Conservation (phyloP, 1,140 invertebrate species). For the Drusus annulatus region DNA sequence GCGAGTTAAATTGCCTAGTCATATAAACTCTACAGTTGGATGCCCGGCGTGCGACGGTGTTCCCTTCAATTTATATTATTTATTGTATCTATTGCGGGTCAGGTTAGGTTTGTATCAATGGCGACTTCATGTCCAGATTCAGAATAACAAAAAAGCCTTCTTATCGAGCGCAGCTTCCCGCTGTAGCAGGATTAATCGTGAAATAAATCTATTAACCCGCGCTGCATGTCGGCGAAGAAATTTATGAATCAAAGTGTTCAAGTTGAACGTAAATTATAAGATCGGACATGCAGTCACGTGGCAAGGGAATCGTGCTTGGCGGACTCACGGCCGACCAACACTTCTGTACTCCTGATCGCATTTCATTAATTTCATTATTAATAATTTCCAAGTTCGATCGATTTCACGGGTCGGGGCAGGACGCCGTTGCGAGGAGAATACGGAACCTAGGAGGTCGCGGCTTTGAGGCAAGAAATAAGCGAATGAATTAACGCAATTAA, state of each 20-base stretch:
- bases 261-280: slow-evolving; percentile 54
- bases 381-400: slow-evolving; percentile 30
- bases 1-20: too few relatives aligned
- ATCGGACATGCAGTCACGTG: slow-evolving; percentile 51
- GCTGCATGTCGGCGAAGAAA: slow-evolving; percentile 55
- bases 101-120: too few relatives aligned
- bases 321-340: slow-evolving; percentile 51
- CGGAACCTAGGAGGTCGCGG: too few relatives aligned
- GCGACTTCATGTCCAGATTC: too few relatives aligned
- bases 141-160: background rate
- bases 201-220: slow-evolving; percentile 58
- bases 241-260: slow-evolving; percentile 54
- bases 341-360: slow-evolving; percentile 34
- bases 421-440: background rate
- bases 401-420: slow-evolving; percentile 22
- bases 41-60: too few relatives aligned
- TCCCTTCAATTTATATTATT: too few relatives aligned
- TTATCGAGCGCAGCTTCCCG: slow-evolving; percentile 30
- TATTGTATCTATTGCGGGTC: too few relatives aligned
- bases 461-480: too few relatives aligned
- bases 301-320: slow-evolving; percentile 49
- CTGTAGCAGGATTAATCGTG: slow-evolving; percentile 40
- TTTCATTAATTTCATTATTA: slow-evolving; percentile 46
- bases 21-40: too few relatives aligned
- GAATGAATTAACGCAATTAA: too few relatives aligned